Conservation (phyloP, 1,140 invertebrate species). For the Zaprionus tsacasi region DNA sequence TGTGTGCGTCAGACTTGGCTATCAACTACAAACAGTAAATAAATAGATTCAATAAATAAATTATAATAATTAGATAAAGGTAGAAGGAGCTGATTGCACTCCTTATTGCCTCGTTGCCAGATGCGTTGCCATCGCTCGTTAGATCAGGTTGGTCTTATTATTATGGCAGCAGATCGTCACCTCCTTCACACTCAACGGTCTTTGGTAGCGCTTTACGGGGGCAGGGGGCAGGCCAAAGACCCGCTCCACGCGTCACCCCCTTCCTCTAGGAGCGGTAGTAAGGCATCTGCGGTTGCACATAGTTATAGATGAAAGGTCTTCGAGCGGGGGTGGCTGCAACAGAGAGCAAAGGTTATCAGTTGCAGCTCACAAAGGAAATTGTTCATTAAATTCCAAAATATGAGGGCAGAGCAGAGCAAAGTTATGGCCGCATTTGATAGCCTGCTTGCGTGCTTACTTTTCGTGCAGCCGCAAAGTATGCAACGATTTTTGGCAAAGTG, state of each 20-base stretch:
- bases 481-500: constrained; percentile 4
- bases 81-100: constrained; percentile 55
- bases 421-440: constrained; percentile 33
- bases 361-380: neutral
- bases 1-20: constrained; percentile 66
- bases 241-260: constrained; percentile 2
- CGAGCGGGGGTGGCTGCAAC: constrained; percentile 64
- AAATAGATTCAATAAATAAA: constrained; percentile 60
- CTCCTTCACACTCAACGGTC: constrained; percentile 53
- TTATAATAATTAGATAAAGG: constrained; percentile 37
- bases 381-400: constrained; percentile 18
- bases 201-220: constrained; percentile 57
- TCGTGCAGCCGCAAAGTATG: constrained; percentile 53
- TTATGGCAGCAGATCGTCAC: constrained; percentile 68
- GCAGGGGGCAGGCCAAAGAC: constrained; percentile 21
- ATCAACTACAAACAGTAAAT: constrained; percentile 48
- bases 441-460: constrained; percentile 28
- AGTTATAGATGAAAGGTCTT: constrained; percentile 76
- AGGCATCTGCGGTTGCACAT: constrained; percentile 72
- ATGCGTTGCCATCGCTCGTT: constrained; percentile 16
- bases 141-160: constrained; percentile 52
- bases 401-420: constrained; percentile 9
- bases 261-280: constrained; percentile 63
- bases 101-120: constrained; percentile 46
- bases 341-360: constrained; percentile 22